Evolutionary conservation across 2,113 vertebrate genomes (phyloP), one percentile per base, ranked within the genome.

Genomic region (Heliornis fulica): DNA sequence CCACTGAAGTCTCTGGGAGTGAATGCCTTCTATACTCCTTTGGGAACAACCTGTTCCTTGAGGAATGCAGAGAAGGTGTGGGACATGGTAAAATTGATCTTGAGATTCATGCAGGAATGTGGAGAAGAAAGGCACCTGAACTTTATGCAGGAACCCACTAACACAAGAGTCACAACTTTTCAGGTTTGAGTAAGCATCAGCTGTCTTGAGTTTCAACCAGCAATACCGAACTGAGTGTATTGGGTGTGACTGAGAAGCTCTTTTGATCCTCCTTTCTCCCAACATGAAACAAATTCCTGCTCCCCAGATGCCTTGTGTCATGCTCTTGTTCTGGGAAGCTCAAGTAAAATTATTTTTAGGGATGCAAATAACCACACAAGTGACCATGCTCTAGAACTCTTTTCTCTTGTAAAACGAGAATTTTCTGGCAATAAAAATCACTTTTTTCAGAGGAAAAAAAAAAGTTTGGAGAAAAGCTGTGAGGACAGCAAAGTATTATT

Each of bases 201-300:
- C 28, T 76, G 23, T 41, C 48, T 40, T 40, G 60, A 90, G 51
- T 86, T 90, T 94, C 72, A 75, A 87, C 80, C 77, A 89, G 15
- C 43, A 95, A 87, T 71, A 94, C 64, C 69, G 74, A 79, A 28
- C 38, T 71, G 56, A 75, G 28, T 91, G n/a, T 40, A 65, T 23
- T 85, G 84, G 87, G 89, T 91, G 91, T 79, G 94, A 19, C 93
- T 40, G 40, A 77, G 77, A 60, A 82, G 53, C 36, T 79, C 69
- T 95, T 96, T 92, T 92, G 93, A 96, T 97, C 89, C 74, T 91
- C 57, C 91, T 94, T 94, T 84, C 81, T 91, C 11, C 19, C n/a
- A 91, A 1, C 69, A 76, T 91, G 45, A 94, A 94, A 87, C 23
- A 88, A 76, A 91, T 87, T 91, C 77, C 53, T 65, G 25, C 78